A percentile compares a stretch with the other conserved stretches of the same genome.
phyloP scores from a whole-genome alignment of 2,888 invertebrate species.

The Pristionchus mayeri region DNA sequence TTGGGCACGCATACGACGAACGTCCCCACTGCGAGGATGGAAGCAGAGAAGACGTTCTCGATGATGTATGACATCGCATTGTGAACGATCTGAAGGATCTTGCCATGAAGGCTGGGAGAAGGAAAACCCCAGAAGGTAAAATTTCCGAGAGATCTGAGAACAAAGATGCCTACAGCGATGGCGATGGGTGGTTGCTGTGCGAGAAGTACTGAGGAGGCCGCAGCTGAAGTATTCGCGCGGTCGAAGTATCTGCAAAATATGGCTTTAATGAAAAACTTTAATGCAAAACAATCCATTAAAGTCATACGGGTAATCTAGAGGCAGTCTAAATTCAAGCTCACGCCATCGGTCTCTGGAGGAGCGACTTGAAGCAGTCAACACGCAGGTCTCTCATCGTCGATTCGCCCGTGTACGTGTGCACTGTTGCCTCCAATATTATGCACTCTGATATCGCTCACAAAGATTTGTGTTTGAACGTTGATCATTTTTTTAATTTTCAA shows the following conservation, averaged over 20 bases:
- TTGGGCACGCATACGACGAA: not conserved
- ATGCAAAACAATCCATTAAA: no score
- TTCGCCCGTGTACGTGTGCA: not conserved
- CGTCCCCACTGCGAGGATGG: not conserved
- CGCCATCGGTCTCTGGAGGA: not conserved
- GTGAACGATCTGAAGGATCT: not conserved
- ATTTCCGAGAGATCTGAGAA: not conserved
- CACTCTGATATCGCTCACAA: no score
- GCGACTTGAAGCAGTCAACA: not conserved
- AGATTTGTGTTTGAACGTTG: no score
- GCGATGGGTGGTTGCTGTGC: constrained; percentile 9
- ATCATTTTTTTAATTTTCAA: no score
- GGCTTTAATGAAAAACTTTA: no score
- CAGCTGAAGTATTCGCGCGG: not conserved
- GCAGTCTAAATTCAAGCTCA: not conserved
- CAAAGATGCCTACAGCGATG: not conserved
- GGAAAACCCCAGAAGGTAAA: no score
- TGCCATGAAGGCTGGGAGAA: no score
- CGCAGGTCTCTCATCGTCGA: not conserved
- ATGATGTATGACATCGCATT: not conserved
- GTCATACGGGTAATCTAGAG: no score
- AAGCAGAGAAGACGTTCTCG: not conserved
- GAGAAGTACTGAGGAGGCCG: not conserved
- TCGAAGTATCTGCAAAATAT: not conserved
- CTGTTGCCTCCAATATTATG: not conserved